Evolutionary conservation across 2,797 vertebrate genomes (phyloP).

Genomic region (Syngnathus acus): DNA sequence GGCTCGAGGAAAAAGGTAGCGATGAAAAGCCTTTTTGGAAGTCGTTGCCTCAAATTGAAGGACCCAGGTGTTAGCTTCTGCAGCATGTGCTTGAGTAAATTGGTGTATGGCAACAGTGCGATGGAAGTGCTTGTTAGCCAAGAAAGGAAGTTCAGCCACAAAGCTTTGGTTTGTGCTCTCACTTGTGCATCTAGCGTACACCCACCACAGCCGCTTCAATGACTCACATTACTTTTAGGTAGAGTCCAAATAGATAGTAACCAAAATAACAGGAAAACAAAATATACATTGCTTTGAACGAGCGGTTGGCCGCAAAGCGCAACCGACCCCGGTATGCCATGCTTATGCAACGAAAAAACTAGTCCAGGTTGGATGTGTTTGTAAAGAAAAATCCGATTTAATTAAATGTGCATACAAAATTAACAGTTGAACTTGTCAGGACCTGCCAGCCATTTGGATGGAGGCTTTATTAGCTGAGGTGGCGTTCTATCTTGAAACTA

Average conservation of each 20-base stretch:
- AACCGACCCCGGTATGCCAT: slow-evolving; percentile 16
- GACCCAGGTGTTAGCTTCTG: too few species aligned
- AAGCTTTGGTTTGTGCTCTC: too few species aligned
- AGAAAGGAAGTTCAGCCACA: too few species aligned
- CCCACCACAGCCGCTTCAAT: too few species aligned
- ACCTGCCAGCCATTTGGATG: slow-evolving; percentile 59
- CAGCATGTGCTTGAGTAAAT: too few species aligned
- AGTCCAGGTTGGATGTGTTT: not conserved
- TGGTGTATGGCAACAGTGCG: too few species aligned
- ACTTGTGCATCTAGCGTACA: too few species aligned
- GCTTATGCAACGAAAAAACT: slow-evolving; percentile 40
- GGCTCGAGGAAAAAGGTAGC: too few species aligned
- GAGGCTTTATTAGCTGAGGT: slow-evolving; percentile 49
- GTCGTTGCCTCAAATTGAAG: too few species aligned
- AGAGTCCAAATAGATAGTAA: not conserved
- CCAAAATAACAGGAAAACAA: not conserved
- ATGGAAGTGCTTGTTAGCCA: too few species aligned
- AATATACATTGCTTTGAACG: slow-evolving; percentile 30
- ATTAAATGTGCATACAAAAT: slow-evolving; percentile 14
- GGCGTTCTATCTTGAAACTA: slow-evolving; percentile 59
- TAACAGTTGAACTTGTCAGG: slow-evolving; percentile 5
- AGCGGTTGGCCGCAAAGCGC: slow-evolving; percentile 23
- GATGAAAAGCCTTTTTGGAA: too few species aligned
- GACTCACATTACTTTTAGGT: not conserved
- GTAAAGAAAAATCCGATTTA: not conserved